Conservation (phyloP, 2,113 vertebrate species). For the Carlito syrichta region DNA sequence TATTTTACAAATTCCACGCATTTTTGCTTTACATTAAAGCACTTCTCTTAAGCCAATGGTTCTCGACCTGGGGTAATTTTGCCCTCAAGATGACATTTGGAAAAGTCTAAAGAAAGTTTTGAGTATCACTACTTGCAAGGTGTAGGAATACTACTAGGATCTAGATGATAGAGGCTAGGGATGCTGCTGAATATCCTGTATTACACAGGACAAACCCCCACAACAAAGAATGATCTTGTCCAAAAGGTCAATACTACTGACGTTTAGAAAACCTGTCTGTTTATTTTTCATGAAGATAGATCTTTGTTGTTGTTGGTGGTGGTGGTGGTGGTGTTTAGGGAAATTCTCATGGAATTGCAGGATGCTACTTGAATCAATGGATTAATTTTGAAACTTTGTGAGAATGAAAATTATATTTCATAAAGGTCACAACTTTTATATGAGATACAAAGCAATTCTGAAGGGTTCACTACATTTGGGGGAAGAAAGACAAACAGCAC, state of each 20-base stretch:
- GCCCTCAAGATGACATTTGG: neutral
- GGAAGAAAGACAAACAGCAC: neutral
- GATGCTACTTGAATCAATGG: neutral
- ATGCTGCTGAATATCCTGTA: neutral
- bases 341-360: neutral
- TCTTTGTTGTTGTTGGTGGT: neutral
- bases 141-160: neutral
- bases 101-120: conserved; percentile 13
- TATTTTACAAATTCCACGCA: neutral
- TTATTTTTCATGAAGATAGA: neutral
- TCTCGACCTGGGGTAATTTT: neutral
- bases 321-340: neutral
- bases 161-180: neutral
- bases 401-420: neutral
- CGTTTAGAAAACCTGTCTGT: neutral
- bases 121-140: neutral
- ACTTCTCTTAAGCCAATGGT: neutral
- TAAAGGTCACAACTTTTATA: neutral
- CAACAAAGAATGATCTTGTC: neutral
- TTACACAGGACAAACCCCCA: neutral
- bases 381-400: neutral
- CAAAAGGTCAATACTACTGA: neutral
- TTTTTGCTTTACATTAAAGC: neutral
- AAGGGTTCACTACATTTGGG: neutral
- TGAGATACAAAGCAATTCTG: conserved; percentile 1